Base-by-base conservation (phyloP, 2,113 vertebrate species). In the Sinocyclocheilus maitianheensis region DNA sequence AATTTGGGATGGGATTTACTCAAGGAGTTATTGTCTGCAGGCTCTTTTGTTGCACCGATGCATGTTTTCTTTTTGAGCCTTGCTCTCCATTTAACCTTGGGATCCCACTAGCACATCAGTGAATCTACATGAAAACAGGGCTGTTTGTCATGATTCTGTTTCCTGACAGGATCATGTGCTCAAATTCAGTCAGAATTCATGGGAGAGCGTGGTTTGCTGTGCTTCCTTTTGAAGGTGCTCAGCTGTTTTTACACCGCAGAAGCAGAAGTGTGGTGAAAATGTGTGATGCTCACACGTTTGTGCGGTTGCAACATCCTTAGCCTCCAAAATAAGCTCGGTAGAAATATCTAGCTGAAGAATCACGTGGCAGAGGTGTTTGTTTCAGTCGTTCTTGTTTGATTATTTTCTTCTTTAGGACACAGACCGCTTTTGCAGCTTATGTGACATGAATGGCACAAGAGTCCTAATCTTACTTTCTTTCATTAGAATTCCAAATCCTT, bases 221-320 rank as follows among this genome's bases (percentile, higher is more conserved):
- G 22, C 69, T 62, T 62, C 30, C 34, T n/a, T 62, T 14, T 79
- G 55, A 79, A n/a, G 77, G 9, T 58, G 30, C 30, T 34, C 30
- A 34, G 30, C 16, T 22, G 48, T 13, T 26, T 53, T 77, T 76
- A 48, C 22, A 51, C 2, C 6, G n/a, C 11, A 76, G 26, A 55
- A 77, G 75, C 75, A 58, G 51, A 58, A 77, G 24, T 77, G 12
- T 78, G 34, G 77, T 79, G 34, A 60, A 62, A 79, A 43, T 34
- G 4, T 10, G 18, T n/a, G 77, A 80, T 62, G 34, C 55, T 80
- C 77, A n/a, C 37, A 13, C 12, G 22, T 18, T 30, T 26, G 37
- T 65, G 78, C 79, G n/a, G 40, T 65, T 65, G 37, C 79, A 67
- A 65, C 79, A 81, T 81, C 14, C 40, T 81, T 62, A 65, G 18